A percentile compares a stretch with the other conserved stretches of the same genome.
Conservation (phyloP, 2,797 vertebrate species). For the Bovichtus variegatus region DNA sequence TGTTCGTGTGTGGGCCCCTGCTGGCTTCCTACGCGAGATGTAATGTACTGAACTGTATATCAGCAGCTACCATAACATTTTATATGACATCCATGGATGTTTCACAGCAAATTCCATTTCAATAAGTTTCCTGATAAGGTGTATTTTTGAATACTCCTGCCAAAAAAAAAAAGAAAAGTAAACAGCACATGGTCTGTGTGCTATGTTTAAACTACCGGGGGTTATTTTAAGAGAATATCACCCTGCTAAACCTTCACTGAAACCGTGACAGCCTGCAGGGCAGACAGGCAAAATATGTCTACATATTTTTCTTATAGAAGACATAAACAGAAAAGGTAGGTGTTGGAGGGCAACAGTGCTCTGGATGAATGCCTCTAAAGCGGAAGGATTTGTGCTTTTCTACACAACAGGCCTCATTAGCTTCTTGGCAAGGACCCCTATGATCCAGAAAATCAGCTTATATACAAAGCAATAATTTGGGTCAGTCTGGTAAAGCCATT, state of each 20-base stretch:
- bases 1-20: conserved; percentile 48
- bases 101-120: conserved; percentile 30
- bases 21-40: conserved; percentile 52
- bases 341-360: conserved; percentile 23
- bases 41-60: conserved; percentile 52
- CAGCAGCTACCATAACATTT: conserved; percentile 38
- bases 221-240: conserved; percentile 34
- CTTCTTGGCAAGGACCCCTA: conserved; percentile 48
- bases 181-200: not conserved
- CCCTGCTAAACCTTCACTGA: conserved; percentile 12
- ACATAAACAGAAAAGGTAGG: conserved; percentile 48
- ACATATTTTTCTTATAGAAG: conserved; percentile 8
- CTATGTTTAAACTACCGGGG: conserved; percentile 13
- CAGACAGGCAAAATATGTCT: conserved; percentile 58
- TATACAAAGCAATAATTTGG: conserved; percentile 52
- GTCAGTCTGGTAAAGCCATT: conserved; percentile 45
- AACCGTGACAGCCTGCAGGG: conserved; percentile 41
- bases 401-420: conserved; percentile 59
- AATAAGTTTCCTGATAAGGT: not conserved
- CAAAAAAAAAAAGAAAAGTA: not conserved
- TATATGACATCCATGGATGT: conserved; percentile 26
- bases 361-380: conserved; percentile 38
- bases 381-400: conserved; percentile 55
- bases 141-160: not conserved
- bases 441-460: conserved; percentile 67